Conservation (phyloP, 2,113 vertebrate species). For the Panthera tigris region DNA sequence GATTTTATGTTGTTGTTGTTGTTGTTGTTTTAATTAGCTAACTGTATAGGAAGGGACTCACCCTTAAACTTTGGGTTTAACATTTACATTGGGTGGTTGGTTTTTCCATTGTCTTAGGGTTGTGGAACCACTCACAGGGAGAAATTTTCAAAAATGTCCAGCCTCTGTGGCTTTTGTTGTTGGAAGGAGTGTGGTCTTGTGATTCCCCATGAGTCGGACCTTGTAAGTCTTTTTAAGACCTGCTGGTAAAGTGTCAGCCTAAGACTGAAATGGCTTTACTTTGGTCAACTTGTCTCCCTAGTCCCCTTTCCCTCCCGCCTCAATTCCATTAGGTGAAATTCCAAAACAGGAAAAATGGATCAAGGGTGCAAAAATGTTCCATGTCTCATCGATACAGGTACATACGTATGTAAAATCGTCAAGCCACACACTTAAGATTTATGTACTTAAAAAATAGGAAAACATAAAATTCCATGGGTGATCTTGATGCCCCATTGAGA, state of each 20-base stretch:
- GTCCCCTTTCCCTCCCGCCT: neutral
- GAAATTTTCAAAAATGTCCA: neutral
- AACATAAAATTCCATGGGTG: neutral
- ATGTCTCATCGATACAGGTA: neutral
- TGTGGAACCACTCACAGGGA: neutral
- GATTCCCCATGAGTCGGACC: neutral
- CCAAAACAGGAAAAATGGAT: neutral
- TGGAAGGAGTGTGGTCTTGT: neutral
- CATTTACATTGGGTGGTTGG: neutral
- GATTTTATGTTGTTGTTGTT: neutral
- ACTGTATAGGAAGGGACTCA: neutral
- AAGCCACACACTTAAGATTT: neutral
- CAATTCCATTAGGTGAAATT: neutral
- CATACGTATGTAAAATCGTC: neutral
- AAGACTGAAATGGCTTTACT: neutral
- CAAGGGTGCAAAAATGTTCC: neutral
- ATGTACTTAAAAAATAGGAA: neutral
- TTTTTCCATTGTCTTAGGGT: neutral
- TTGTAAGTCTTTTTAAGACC: neutral
- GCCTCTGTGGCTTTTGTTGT: neutral
- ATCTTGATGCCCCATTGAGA: neutral
- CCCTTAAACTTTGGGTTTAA: neutral
- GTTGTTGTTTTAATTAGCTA: neutral
- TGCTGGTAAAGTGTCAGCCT: neutral
- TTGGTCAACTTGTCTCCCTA: neutral